Conservation (phyloP, 2,113 vertebrate genomes). For the Centropus bengalensis region DNA sequence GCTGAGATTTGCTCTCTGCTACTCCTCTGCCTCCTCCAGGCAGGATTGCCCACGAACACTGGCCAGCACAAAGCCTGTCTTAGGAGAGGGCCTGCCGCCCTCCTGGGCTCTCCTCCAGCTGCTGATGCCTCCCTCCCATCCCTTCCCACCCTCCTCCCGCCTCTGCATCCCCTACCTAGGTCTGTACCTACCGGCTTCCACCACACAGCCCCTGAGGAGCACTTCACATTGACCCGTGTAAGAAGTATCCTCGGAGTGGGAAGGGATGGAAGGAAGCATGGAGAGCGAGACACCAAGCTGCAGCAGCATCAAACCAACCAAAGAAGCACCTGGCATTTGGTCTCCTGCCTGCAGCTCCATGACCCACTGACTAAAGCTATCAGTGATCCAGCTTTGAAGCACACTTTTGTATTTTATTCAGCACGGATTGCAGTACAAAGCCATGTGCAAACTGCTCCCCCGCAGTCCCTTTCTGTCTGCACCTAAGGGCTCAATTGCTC, state of each 20-base stretch:
- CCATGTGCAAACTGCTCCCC: background rate
- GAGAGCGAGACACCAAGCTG: accelerated
- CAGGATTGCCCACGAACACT: background rate
- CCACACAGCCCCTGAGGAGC: background rate
- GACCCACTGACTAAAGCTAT: background rate
- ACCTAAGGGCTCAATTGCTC: accelerated
- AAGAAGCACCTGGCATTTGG: background rate
- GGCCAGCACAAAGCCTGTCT: background rate
- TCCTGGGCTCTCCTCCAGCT: background rate
- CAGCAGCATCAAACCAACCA: background rate
- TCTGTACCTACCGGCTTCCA: background rate
- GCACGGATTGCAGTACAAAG: background rate
- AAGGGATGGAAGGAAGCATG: background rate
- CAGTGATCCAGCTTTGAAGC: background rate
- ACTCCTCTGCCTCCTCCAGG: background rate
- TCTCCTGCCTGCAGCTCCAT: background rate
- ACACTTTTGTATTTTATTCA: background rate
- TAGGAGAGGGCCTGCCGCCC: background rate
- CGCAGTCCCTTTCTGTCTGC: background rate
- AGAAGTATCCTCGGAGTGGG: background rate
- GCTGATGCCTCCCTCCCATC: background rate
- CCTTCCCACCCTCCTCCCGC: background rate
- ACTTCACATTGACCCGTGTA: background rate
- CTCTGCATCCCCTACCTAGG: background rate
- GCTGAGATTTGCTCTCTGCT: background rate